Base-by-base conservation (phyloP, 2,888 invertebrate species). In the Papilio demoleus region DNA sequence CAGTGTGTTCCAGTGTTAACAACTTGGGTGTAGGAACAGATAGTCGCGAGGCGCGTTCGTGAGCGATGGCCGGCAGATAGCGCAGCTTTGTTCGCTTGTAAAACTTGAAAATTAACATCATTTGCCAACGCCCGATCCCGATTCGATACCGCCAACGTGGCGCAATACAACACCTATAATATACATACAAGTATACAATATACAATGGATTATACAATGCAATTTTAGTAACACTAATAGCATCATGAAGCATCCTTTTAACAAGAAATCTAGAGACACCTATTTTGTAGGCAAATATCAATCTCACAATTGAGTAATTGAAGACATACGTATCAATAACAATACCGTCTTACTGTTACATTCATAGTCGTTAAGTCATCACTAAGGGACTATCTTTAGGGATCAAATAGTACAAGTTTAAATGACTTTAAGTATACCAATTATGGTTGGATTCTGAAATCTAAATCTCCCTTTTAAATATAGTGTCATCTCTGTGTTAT, bases 81-180 rank as follows among this genome's bases (percentile, higher is more conserved):
- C 85, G 70, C 84, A 77, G 91, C 89, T 88, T 89, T 88, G 90
- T 90, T 90, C 90, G 89, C 88, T 84, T 90, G 90, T 88, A 88
- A 90, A 88, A 88, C 88, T 88, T 85, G 87, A 89, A 91, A 91
- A 90, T 92, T 92, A 91, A 90, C 91, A 90, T 90, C 90, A 91
- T 92, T 90, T 90, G 91, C 90, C 90, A 90, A 89, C 88, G 88
- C 84, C 83, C 87, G 90, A 90, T 90, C 81, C 85, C 76, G 76
- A 72, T 76, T 76, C 77, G 90, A 90, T 90, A 90, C 79, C 56
- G 27, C 50, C 53, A 53, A 53, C 56, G 64, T 65, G n/a, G 42
- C 31, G 40, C 45, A n/a, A 22, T 24, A 36, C 17, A 36, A 22
- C 56, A 17, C 22, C 36, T 19, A 31, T 4, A 38, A n/a, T 19